Evolutionary conservation across 2,888 invertebrate species (phyloP).

Genomic region (Chrysomela aeneicollis): DNA sequence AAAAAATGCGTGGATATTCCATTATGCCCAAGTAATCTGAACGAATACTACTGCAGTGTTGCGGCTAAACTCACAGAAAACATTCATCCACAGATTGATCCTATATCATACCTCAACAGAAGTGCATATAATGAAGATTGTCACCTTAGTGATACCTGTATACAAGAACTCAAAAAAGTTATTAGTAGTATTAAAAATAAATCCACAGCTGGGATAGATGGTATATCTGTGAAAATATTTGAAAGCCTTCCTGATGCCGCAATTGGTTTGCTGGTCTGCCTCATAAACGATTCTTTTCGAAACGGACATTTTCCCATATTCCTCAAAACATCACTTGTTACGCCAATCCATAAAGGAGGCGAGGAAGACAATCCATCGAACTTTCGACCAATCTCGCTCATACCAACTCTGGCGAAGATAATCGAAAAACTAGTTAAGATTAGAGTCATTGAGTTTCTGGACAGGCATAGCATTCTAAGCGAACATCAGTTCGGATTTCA

Average conservation of each 20-base stretch:
- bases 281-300: slow-evolving; percentile 1
- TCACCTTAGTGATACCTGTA: neutral
- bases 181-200: slow-evolving; percentile 5
- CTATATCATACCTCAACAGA: neutral
- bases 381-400: slow-evolving; percentile 6
- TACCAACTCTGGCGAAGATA: slow-evolving; percentile 1
- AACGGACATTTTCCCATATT: neutral
- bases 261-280: neutral
- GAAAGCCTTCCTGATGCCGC: neutral
- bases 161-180: neutral
- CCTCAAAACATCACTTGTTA: slow-evolving; percentile 1
- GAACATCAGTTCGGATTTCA: too few relatives aligned
- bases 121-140: neutral
- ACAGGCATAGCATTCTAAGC: neutral
- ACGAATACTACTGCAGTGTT: slow-evolving; percentile 1
- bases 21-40: slow-evolving; percentile 1
- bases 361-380: neutral
- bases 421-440: neutral
- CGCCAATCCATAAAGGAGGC: slow-evolving; percentile 5
- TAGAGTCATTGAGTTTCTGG: neutral
- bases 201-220: neutral
- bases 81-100: slow-evolving; percentile 2
- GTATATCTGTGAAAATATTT: neutral
- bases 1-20: neutral
- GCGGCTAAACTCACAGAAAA: slow-evolving; percentile 8